Conservation (phyloP, 37 sponge, comb jelly and placozoan genomes). For the Spongia lamella region DNA sequence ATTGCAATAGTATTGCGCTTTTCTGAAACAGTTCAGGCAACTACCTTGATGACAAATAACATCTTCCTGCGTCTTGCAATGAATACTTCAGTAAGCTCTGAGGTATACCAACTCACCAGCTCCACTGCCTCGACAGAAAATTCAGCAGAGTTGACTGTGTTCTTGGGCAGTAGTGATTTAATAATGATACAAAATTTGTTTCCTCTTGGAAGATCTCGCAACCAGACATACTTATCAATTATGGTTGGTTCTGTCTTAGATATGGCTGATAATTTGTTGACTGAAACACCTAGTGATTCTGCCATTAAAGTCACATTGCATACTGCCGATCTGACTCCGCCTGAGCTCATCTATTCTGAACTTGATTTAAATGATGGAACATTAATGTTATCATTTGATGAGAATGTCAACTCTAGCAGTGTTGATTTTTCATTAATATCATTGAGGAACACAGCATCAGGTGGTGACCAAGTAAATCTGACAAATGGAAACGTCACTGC, state of each 20-base stretch:
- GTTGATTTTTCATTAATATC: constrained; percentile 43
- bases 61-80: constrained; percentile 46
- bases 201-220: constrained; percentile 56
- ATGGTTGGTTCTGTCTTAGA: constrained; percentile 47
- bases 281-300: constrained; percentile 7
- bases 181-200: constrained; percentile 50
- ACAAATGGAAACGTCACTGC: constrained; percentile 43
- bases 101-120: constrained; percentile 31
- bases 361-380: constrained; percentile 65
- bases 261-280: constrained; percentile 59
- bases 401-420: constrained; percentile 54
- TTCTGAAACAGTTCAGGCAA: constrained; percentile 79
- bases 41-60: constrained; percentile 28
- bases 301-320: constrained; percentile 45
- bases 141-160: constrained; percentile 51
- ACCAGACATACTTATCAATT: constrained; percentile 65
- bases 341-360: constrained; percentile 40
- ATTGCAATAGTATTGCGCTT: constrained; percentile 60
- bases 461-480: constrained; percentile 26
- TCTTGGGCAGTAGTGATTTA: constrained; percentile 50
- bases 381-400: constrained; percentile 69
- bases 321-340: constrained; percentile 72
- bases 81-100: constrained; percentile 9
- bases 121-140: constrained; percentile 29
- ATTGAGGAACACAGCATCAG: constrained; percentile 24